Evolutionary conservation across 2,888 invertebrate species (phyloP).

Genomic region (Theodoxus fluviatilis): DNA sequence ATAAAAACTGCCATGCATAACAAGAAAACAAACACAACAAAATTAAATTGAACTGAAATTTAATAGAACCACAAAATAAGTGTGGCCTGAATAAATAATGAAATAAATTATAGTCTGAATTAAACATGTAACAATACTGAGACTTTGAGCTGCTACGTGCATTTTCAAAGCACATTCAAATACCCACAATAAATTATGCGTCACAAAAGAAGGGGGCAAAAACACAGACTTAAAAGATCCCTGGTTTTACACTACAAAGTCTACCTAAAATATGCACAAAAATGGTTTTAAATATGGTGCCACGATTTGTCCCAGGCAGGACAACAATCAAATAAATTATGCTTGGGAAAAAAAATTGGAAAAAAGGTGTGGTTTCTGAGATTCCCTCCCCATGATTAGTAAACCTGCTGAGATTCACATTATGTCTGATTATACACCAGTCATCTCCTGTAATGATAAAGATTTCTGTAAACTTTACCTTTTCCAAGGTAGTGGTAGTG

Average conservation of each 20-base stretch:
- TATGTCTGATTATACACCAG: too few relatives aligned
- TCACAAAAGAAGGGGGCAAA: neutral
- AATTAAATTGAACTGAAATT: slow-evolving; percentile 33
- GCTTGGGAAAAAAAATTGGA: slow-evolving; percentile 18
- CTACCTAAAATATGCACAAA: too few relatives aligned
- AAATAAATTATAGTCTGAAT: slow-evolving; percentile 24
- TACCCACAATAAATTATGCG: slow-evolving; percentile 25
- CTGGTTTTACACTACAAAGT: too few relatives aligned
- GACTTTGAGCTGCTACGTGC: slow-evolving; percentile 27
- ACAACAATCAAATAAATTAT: slow-evolving; percentile 21
- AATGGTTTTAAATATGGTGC: too few relatives aligned
- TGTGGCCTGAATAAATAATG: slow-evolving; percentile 27
- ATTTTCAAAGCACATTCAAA: slow-evolving; percentile 22
- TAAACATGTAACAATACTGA: slow-evolving; percentile 25
- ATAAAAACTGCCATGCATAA: slow-evolving; percentile 20
- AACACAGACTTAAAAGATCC: neutral
- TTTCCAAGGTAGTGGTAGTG: too few relatives aligned
- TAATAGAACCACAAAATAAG: slow-evolving; percentile 33
- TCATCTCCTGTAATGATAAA: too few relatives aligned
- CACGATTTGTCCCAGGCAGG: too few relatives aligned
- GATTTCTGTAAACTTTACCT: too few relatives aligned
- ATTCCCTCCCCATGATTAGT: too few relatives aligned
- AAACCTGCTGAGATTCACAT: too few relatives aligned
- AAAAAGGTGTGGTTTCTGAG: too few relatives aligned
- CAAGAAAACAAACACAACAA: slow-evolving; percentile 31